These are phyloP conservation scores for Malacoraja senta DNA, from an alignment of 2,797 vertebrate species.

Conservation along the genomic window DNA sequence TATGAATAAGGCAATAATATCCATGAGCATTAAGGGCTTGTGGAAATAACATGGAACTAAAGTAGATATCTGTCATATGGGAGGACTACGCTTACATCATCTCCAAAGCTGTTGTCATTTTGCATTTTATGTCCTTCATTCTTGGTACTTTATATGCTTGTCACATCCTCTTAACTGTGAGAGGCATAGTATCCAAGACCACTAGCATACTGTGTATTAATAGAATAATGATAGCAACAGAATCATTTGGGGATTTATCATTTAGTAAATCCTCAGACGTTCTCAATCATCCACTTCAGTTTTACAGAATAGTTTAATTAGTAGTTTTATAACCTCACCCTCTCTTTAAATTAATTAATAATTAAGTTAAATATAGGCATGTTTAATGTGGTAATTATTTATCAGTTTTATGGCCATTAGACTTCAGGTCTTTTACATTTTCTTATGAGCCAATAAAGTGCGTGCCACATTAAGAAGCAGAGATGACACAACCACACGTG, in stretches of 20 bases:
- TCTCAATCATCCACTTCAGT: slow-evolving; percentile 51
- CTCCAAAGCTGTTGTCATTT: slow-evolving; percentile 79
- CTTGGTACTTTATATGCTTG: slow-evolving; percentile 67
- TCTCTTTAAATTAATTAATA: slow-evolving; percentile 85
- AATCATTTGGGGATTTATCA: slow-evolving; percentile 58
- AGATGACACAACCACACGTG: slow-evolving; percentile 32
- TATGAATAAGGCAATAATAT: slow-evolving; percentile 37
- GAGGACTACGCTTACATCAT: slow-evolving; percentile 47
- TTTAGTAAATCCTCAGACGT: slow-evolving; percentile 67
- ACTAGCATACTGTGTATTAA: slow-evolving; percentile 82
- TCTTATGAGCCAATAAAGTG: slow-evolving; percentile 35
- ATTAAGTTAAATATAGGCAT: slow-evolving; percentile 80
- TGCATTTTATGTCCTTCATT: slow-evolving; percentile 76
- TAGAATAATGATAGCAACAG: slow-evolving; percentile 77
- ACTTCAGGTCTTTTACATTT: slow-evolving; percentile 61
- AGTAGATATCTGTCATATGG: slow-evolving; percentile 38
- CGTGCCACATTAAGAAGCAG: slow-evolving; percentile 34
- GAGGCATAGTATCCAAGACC: slow-evolving; percentile 68
- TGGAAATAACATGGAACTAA: slow-evolving; percentile 32
- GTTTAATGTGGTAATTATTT: slow-evolving; percentile 85
- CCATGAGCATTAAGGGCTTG: slow-evolving; percentile 26
- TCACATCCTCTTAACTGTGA: slow-evolving; percentile 71
- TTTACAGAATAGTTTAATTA: slow-evolving; percentile 78
- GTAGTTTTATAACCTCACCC: slow-evolving; percentile 73
- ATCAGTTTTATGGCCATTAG: slow-evolving; percentile 74